These are phyloP conservation scores for Montipora capricornis DNA, from an alignment of 64 coral and sea anemone genomes.

Conservation along the genomic window DNA sequence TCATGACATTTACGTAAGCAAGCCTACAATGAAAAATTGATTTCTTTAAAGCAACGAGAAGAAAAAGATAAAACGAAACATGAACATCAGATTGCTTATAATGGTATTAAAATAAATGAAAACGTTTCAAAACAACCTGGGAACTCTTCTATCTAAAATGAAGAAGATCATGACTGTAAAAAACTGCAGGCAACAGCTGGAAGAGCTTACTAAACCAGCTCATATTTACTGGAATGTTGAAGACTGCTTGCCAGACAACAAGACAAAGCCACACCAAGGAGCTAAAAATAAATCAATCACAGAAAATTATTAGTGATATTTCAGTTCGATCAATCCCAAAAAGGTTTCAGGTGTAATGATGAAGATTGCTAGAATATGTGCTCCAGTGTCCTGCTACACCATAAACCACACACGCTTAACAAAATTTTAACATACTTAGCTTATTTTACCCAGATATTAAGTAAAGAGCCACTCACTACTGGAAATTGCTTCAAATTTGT, in stretches of 20 bases:
- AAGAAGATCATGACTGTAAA: background rate
- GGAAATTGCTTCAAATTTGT: no score
- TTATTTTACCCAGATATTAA: background rate
- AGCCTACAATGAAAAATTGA: no score
- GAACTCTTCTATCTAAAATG: background rate
- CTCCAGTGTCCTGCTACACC: background rate
- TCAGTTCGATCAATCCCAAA: no score
- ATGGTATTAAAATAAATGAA: no score
- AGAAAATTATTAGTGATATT: background rate
- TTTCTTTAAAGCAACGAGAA: no score
- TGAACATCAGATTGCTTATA: no score
- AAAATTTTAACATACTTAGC: background rate
- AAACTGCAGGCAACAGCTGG: background rate
- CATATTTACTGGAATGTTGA: slow-evolving; percentile 86
- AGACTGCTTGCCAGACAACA: slow-evolving; percentile 87
- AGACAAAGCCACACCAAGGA: slow-evolving; percentile 83
- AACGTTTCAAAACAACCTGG: no score
- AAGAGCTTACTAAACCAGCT: slow-evolving; percentile 71
- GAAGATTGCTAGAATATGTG: background rate
- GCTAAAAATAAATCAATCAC: slow-evolving; percentile 66
- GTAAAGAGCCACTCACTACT: no score
- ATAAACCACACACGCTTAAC: background rate
- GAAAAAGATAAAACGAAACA: no score
- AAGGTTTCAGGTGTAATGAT: no score
- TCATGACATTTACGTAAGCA: no score